Evolutionary conservation across 2,888 invertebrate species (phyloP).

Genomic region (Harmothoe impar): DNA sequence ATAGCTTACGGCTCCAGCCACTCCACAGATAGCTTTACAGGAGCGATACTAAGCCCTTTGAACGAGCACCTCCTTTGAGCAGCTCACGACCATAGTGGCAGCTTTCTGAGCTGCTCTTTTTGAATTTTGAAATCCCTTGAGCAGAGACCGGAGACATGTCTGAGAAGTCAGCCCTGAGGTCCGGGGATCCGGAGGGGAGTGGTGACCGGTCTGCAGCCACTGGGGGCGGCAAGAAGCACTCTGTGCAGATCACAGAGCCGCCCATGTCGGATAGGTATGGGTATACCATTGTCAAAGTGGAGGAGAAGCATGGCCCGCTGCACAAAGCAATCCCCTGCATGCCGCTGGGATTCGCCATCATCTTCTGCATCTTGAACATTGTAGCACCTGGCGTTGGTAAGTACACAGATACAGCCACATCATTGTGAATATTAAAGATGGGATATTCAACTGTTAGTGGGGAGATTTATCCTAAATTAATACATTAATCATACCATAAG

Average conservation of each 20-base stretch:
- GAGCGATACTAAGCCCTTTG: too few species aligned
- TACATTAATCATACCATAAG: too few species aligned
- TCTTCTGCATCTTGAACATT: constrained; percentile 81
- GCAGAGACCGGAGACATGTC: background rate
- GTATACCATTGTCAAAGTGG: constrained; percentile 75
- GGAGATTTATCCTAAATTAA: too few species aligned
- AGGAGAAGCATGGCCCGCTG: constrained; percentile 87
- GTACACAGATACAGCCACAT: constrained; percentile 69
- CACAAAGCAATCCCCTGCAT: constrained; percentile 84
- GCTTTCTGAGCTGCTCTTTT: too few species aligned
- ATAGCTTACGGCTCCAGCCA: too few species aligned
- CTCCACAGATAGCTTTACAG: too few species aligned
- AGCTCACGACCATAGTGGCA: too few species aligned
- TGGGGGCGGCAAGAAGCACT: constrained; percentile 66
- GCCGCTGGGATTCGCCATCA: constrained; percentile 83
- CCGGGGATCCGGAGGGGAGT: background rate
- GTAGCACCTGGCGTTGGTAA: constrained; percentile 81
- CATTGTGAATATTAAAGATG: too few species aligned
- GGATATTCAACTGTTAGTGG: too few species aligned
- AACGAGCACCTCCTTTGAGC: too few species aligned
- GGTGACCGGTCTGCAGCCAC: background rate
- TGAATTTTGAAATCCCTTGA: background rate
- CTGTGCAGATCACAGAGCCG: constrained; percentile 74
- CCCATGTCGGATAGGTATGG: constrained; percentile 73
- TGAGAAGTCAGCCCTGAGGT: constrained; percentile 30